These are phyloP conservation scores for Uloborus diversus DNA, from an alignment of 1,140 invertebrate species.

Conservation along the genomic window DNA sequence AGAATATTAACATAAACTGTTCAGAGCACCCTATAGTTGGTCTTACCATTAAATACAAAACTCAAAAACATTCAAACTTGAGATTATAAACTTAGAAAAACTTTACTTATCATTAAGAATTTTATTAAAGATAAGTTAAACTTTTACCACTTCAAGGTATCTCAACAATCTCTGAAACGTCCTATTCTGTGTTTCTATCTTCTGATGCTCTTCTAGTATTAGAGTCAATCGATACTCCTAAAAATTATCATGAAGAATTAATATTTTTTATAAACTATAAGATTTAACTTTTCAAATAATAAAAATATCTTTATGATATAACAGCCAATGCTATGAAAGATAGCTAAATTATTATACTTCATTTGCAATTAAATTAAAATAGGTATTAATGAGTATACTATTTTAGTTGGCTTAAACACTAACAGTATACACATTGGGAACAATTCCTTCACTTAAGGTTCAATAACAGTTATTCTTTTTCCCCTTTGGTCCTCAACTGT, in stretches of 20 bases:
- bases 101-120: too few relatives aligned
- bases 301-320: not conserved
- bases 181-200: not conserved
- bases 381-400: not conserved
- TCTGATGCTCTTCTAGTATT: slow-evolving; percentile 2
- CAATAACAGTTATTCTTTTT: too few relatives aligned
- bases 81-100: too few relatives aligned
- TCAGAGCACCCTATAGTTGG: too few relatives aligned
- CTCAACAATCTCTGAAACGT: not conserved
- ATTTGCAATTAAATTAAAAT: not conserved
- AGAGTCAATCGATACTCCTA: slow-evolving; percentile 30
- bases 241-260: not conserved
- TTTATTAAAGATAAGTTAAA: too few relatives aligned
- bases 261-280: not conserved
- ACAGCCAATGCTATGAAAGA: not conserved
- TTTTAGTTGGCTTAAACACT: too few relatives aligned
- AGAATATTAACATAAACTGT: too few relatives aligned
- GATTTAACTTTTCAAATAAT: not conserved
- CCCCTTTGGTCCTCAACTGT: too few relatives aligned
- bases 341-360: not conserved
- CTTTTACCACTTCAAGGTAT: slow-evolving; percentile 7
- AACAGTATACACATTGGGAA: too few relatives aligned
- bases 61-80: too few relatives aligned
- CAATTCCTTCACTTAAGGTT: too few relatives aligned
- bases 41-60: too few relatives aligned